Evolutionary conservation across 2,888 invertebrate species (phyloP), one percentile per base, ranked within the genome.

Genomic region (Masnerella sp.): DNA sequence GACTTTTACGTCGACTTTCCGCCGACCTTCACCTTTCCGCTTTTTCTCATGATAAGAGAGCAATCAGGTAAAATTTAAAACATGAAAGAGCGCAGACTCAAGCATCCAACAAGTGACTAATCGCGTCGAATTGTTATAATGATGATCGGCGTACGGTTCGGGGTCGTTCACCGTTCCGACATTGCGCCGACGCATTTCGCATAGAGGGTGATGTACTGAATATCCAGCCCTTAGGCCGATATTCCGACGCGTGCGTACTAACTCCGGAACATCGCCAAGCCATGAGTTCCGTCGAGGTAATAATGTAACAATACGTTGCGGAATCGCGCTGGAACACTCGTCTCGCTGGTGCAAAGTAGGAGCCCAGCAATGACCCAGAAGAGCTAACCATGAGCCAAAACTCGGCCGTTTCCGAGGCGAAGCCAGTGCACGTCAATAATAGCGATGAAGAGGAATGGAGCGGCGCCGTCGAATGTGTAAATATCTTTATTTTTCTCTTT

Each of bases 381-480:
- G 7, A 20, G 25, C 36, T 47, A 36, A 54, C 0, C 2, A 86
- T 87, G 87, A 86, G 84, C 82, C 54, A 43, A 5, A 61, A 45
- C 8, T 82, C 86, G 49, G 82, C 85, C 77, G 62, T 78, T 76
- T 42, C 78, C 65, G 80, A 80, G 71, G 61, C 68, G 5, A 65
- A 71, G 28, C 38, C 64, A 1, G 15, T 68, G 14, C 62, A 81
- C 64, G 64, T 82, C 56, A 86, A 84, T 56, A 84, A 85, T 81
- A 86, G 85, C 78, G 87, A 87, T 74, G 87, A 87, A 62, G 87
- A 87, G 54, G 87, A 87, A 64, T 87, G 87, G 87, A 87, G 85
- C 78, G 85, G 85, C 77, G 84, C 85, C 77, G 85, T 87, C 75
- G 87, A 87, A 84, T 85, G 87, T 81, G 86, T 87, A 86, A 65